These are phyloP conservation scores for Acanthosepion lycidas DNA, from an alignment of 2,888 invertebrate species.

Conservation along the genomic window DNA sequence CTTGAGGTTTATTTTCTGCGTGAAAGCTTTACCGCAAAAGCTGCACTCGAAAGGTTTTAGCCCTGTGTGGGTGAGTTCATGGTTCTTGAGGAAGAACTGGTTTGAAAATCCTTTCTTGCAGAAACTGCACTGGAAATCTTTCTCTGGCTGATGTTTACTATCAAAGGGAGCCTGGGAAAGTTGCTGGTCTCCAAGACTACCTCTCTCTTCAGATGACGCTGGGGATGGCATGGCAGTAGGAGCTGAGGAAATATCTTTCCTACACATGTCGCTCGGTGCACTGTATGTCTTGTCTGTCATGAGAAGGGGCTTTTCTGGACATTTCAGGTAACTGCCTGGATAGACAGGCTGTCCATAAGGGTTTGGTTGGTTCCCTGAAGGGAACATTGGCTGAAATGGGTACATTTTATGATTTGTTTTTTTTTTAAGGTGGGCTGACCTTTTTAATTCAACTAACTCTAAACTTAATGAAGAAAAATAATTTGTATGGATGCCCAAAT, in stretches of 20 bases:
- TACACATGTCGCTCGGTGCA: constrained; percentile 14
- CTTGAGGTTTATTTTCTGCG: constrained; percentile 44
- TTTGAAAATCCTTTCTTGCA: constrained; percentile 44
- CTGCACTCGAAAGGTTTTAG: constrained; percentile 44
- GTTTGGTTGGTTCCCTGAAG: not conserved
- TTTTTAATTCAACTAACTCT: not conserved
- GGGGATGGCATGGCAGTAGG: constrained; percentile 33
- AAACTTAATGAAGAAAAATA: not conserved
- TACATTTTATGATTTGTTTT: constrained; percentile 33
- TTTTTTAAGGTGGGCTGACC: not conserved
- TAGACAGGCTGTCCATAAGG: not conserved
- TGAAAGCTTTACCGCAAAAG: constrained; percentile 39
- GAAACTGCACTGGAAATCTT: constrained; percentile 38
- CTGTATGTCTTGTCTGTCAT: constrained; percentile 6
- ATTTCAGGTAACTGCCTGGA: constrained; percentile 37
- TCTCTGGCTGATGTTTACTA: not conserved
- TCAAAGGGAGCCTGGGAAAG: not conserved
- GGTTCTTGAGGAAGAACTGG: constrained; percentile 42
- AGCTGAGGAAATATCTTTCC: constrained; percentile 23
- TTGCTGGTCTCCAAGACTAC: not conserved
- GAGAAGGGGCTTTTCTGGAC: constrained; percentile 25
- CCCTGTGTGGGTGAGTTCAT: constrained; percentile 42
- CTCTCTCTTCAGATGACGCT: not conserved
- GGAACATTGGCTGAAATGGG: constrained; percentile 44
- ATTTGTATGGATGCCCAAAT: not conserved